phyloP scores from a whole-genome alignment of 2,113 vertebrate genomes.

The Riparia riparia region DNA sequence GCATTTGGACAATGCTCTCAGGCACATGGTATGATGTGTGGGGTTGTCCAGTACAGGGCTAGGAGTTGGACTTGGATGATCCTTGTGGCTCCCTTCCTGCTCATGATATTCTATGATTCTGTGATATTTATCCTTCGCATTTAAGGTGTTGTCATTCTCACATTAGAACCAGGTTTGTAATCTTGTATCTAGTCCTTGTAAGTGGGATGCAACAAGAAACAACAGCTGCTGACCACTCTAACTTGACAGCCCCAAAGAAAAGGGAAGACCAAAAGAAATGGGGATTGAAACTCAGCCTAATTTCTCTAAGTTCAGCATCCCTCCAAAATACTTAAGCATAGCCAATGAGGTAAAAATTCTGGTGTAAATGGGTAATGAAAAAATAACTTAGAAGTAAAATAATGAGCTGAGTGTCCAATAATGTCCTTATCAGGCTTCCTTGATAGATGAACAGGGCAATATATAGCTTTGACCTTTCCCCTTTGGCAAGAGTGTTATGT shows the following conservation, averaged over 20 bases:
- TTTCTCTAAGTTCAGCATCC: background rate
- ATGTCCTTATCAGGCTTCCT: background rate
- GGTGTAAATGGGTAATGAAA: background rate
- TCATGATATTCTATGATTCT: background rate
- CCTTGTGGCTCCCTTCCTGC: background rate
- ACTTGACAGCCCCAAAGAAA: background rate
- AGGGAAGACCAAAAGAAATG: background rate
- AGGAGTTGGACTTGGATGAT: background rate
- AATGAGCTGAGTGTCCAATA: background rate
- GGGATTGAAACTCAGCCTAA: background rate
- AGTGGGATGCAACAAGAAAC: background rate
- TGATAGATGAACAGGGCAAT: background rate
- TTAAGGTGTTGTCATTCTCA: background rate
- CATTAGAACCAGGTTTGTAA: background rate
- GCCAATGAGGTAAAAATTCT: background rate
- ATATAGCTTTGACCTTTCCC: background rate
- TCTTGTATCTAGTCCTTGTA: background rate
- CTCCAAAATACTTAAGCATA: background rate
- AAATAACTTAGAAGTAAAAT: background rate
- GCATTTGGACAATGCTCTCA: background rate
- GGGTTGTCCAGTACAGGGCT: background rate
- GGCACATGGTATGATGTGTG: background rate
- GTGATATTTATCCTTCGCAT: background rate
- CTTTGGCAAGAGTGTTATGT: background rate
- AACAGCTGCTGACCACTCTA: background rate